Evolutionary conservation across 1,140 invertebrate species (phyloP).

Genomic region (Babylonia areolata): DNA sequence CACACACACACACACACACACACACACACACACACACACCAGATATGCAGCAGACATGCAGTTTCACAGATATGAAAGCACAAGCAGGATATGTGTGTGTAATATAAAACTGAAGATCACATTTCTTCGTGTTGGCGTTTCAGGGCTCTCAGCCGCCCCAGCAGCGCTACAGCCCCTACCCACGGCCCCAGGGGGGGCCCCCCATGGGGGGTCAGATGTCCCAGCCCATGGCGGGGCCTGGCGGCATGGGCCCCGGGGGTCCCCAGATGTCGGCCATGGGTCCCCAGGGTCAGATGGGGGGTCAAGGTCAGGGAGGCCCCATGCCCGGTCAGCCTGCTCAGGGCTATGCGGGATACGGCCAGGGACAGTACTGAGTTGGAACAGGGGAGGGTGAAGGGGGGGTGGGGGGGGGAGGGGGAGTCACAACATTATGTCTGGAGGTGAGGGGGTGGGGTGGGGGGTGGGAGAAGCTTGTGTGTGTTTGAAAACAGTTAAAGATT

Average conservation of each 20-base stretch:
- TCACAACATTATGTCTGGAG: too few relatives aligned
- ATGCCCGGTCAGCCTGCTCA: slow-evolving; percentile 46
- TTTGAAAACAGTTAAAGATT: too few relatives aligned
- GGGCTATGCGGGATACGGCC: slow-evolving; percentile 34
- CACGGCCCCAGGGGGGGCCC: slow-evolving; percentile 32
- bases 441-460: too few relatives aligned
- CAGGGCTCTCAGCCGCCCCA: slow-evolving; percentile 15
- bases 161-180: slow-evolving; percentile 41
- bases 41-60: neutral
- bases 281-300: slow-evolving; percentile 40
- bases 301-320: slow-evolving; percentile 22
- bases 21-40: too few relatives aligned
- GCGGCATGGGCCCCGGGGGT: slow-evolving; percentile 42
- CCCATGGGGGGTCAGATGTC: slow-evolving; percentile 30
- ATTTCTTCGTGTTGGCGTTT: neutral
- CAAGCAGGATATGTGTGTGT: too few relatives aligned
- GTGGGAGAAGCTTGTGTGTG: too few relatives aligned
- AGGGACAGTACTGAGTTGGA: slow-evolving; percentile 28
- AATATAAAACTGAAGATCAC: too few relatives aligned
- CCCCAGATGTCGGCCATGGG: slow-evolving; percentile 50
- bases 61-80: neutral
- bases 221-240: slow-evolving; percentile 44
- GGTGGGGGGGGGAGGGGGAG: neutral
- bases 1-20: neutral
- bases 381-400: neutral